Evolutionary conservation across 2,888 invertebrate genomes (phyloP).

Genomic region (Tetramorium bicarinatum): DNA sequence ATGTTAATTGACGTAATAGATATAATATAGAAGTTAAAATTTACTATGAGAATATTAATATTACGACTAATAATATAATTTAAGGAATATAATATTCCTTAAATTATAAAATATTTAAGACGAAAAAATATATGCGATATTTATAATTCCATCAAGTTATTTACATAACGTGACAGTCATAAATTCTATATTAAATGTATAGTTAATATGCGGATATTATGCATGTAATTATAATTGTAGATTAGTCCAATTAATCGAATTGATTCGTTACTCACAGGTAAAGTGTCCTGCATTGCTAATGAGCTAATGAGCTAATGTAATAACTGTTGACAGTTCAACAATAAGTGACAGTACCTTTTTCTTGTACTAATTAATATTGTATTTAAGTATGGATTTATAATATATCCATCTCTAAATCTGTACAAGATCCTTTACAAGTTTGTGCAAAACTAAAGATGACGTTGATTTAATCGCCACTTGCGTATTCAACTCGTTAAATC

Average conservation of each 20-base stretch:
- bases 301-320: not conserved
- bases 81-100: conserved; percentile 2
- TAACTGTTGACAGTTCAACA: not conserved
- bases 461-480: conserved; percentile 25
- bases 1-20: not conserved
- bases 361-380: not conserved
- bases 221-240: conserved; percentile 33
- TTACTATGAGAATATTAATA: not conserved
- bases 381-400: not conserved
- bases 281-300: conserved; percentile 11
- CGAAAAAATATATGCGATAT: not conserved
- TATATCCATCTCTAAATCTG: not conserved
- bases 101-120: conserved; percentile 15
- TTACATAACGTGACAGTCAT: not conserved
- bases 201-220: not conserved
- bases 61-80: conserved; percentile 9
- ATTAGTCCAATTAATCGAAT: conserved; percentile 17
- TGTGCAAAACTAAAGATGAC: not conserved
- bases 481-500: conserved; percentile 19
- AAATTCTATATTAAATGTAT: conserved; percentile 11
- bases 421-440: conserved; percentile 11
- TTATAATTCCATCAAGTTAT: not conserved
- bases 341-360: not conserved
- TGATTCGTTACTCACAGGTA: not conserved
- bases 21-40: not conserved